Base-by-base conservation (phyloP, 2,797 vertebrate genomes). In the Nannoperca obscura region DNA sequence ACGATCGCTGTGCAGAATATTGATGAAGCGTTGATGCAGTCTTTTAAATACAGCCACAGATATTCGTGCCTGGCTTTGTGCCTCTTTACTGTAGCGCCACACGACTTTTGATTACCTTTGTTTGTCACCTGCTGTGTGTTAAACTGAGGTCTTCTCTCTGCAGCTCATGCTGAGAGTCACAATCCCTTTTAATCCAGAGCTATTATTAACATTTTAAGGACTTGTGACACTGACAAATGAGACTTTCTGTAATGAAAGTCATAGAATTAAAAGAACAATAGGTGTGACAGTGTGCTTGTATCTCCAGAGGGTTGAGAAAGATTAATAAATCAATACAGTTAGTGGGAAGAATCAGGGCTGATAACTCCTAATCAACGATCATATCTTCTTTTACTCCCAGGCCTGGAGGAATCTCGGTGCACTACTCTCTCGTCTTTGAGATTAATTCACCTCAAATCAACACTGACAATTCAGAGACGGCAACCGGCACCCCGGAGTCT, bases 391-490 rank as follows among this genome's bases (percentile, higher is more conserved):
- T 76, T 72, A 27, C 24, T 27, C 2, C 24, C 90, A 98, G 97
- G n/a, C 92, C 94, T 27, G 96, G 94, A 87, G 96, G 96, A 78
- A 94, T 94, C 47, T 83, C 96, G 0, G 96, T 97, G 59, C 92
- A 91, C 44, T 97, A 97, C 32, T 91, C 90, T 14, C 94, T 96
- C 5, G 67, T 95, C 87, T 99, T 98, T 87, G 96, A 96, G 83
- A 86, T 89, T 1, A 90, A 78, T 7, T 81, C 88, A 59, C 94
- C 96, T 24, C 92, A 94, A 82, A 87, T 92, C 50, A 93, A 88
- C 90, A 88, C 88, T 0, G 94, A 95, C 85, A 91, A 88, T 14
- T 36, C 70, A 34, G 76, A 85, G 49, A 78, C 78, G 22, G 38
- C 20, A 0, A 89, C 92, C 12, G 83, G 85, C 79, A 27, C 74